Evolutionary conservation across 2,888 invertebrate species (phyloP).

Genomic region (Drosophila prolongata): DNA sequence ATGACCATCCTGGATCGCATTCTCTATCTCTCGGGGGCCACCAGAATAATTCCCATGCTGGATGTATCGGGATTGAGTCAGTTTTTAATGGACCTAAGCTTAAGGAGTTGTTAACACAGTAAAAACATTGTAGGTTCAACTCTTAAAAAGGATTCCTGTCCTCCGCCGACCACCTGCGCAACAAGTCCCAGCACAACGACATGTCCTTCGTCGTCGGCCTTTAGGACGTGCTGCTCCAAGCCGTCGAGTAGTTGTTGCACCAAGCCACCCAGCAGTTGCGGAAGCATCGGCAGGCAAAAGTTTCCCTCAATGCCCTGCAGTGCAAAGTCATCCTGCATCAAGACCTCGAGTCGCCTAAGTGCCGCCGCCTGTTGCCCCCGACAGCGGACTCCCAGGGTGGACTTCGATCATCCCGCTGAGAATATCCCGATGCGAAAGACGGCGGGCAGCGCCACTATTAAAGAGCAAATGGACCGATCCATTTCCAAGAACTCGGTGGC

Average conservation of each 20-base stretch:
- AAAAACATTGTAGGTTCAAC: background rate
- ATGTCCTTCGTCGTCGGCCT: background rate
- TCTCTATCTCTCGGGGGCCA: constrained; percentile 64
- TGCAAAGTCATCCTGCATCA: constrained; percentile 25
- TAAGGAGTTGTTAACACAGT: background rate
- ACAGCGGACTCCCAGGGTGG: constrained; percentile 52
- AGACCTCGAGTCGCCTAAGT: constrained; percentile 1
- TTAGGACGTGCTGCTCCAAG: background rate
- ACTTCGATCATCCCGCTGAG: constrained; percentile 55
- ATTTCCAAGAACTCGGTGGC: constrained; percentile 67
- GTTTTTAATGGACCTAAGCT: background rate
- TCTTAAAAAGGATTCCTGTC: background rate
- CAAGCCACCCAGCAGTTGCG: background rate
- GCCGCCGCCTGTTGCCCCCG: constrained; percentile 2
- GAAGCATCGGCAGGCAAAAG: background rate
- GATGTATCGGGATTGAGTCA: constrained; percentile 1
- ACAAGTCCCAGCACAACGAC: background rate
- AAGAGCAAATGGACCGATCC: constrained; percentile 52
- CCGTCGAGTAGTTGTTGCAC: constrained; percentile 4
- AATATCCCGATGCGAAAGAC: constrained; percentile 1
- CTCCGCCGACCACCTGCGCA: background rate
- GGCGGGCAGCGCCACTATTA: constrained; percentile 2
- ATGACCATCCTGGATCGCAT: constrained; percentile 70
- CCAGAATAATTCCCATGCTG: constrained; percentile 32
- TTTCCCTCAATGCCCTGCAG: background rate